Percentiles rank a stretch among this genome's conserved stretches.
Evolutionary conservation across 2,113 vertebrate species (phyloP).

Genomic region (Gobiocypris rarus): DNA sequence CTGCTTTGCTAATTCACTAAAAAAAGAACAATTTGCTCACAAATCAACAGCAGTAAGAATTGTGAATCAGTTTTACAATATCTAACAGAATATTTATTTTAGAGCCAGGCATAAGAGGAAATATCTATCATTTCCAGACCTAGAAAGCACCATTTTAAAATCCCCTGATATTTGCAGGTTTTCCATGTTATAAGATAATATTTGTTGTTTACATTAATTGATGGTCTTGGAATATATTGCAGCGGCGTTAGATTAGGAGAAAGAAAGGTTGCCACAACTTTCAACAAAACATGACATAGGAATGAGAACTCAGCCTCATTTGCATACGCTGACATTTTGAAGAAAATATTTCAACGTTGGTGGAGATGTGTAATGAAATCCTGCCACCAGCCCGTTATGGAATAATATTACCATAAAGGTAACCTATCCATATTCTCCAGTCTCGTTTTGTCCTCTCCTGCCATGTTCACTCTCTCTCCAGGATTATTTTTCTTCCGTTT

Average conservation of each 20-base stretch:
- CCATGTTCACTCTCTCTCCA: slow-evolving; percentile 76
- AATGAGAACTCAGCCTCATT: slow-evolving; percentile 88
- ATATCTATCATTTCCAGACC: neutral
- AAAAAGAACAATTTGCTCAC: neutral
- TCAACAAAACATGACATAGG: slow-evolving; percentile 87
- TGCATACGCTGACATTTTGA: slow-evolving; percentile 99
- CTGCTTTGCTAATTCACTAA: neutral
- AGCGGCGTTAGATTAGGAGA: slow-evolving; percentile 58
- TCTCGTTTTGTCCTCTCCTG: slow-evolving; percentile 60
- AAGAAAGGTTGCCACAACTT: slow-evolving; percentile 82
- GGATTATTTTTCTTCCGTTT: slow-evolving; percentile 78
- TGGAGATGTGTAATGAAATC: slow-evolving; percentile 95
- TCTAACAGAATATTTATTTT: neutral
- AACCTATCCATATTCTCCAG: slow-evolving; percentile 91
- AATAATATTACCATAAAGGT: slow-evolving; percentile 99
- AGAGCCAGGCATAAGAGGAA: neutral
- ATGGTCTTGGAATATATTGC: slow-evolving; percentile 5
- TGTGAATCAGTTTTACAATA: neutral
- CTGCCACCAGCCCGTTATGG: slow-evolving; percentile 93
- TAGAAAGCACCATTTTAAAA: neutral
- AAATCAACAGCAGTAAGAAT: neutral
- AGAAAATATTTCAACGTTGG: slow-evolving; percentile 97
- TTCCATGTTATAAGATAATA: neutral
- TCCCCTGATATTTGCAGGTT: neutral
- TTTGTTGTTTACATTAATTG: slow-evolving; percentile 17